These are phyloP conservation scores for Dreissena polymorpha DNA, from an alignment of 1,140 invertebrate species.

Conservation along the genomic window DNA sequence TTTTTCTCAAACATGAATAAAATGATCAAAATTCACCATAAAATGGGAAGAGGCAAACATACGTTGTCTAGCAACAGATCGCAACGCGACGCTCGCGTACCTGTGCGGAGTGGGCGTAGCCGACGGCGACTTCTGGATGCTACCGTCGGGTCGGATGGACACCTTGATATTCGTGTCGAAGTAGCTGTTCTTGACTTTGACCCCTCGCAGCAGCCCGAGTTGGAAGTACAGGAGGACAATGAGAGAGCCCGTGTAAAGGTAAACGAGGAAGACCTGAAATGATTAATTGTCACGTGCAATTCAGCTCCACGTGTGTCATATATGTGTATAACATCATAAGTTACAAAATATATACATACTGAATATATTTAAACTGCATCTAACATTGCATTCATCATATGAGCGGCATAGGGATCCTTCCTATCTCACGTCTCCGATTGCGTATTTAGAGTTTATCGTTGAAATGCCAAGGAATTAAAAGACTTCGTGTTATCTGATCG, in stretches of 20 bases:
- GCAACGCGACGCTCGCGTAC: not conserved
- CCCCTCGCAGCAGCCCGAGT: slow-evolving; percentile 68
- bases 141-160: slow-evolving; percentile 68
- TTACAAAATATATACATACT: too few species aligned
- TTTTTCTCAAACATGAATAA: too few species aligned
- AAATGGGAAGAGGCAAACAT: not conserved
- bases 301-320: not conserved
- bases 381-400: too few species aligned
- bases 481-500: too few species aligned
- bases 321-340: too few species aligned
- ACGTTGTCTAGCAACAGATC: not conserved
- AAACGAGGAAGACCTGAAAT: slow-evolving; percentile 72
- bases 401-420: too few species aligned
- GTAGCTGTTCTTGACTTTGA: slow-evolving; percentile 70
- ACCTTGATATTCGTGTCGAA: slow-evolving; percentile 74
- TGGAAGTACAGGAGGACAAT: slow-evolving; percentile 73
- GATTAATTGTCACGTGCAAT: not conserved
- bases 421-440: too few species aligned
- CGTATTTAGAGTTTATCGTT: too few species aligned
- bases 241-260: slow-evolving; percentile 72
- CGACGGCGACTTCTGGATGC: slow-evolving; percentile 60
- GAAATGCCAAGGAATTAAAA: too few species aligned
- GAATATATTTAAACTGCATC: too few species aligned
- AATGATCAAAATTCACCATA: not conserved
- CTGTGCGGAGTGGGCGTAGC: slow-evolving; percentile 60